These are phyloP conservation scores for Drosophila simulans DNA, from an alignment of 1,140 invertebrate genomes.

Conservation along the genomic window DNA sequence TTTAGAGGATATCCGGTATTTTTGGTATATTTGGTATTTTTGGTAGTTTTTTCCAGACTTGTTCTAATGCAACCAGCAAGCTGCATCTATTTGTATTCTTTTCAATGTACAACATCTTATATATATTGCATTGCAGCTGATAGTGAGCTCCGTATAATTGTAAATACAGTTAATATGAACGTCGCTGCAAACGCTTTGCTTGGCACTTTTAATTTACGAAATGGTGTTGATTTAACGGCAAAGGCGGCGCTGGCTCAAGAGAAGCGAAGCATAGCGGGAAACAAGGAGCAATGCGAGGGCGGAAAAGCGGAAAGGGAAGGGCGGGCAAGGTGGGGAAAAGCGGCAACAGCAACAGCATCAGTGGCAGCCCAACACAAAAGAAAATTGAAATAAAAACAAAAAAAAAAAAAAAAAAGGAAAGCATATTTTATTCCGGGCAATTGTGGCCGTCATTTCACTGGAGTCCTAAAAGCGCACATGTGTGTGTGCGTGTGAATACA, in stretches of 20 bases:
- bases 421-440: constrained; percentile 64
- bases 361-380: constrained; percentile 59
- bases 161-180: constrained; percentile 82
- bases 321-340: background rate
- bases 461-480: constrained; percentile 13
- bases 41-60: background rate
- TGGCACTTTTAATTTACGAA: constrained; percentile 83
- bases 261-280: constrained; percentile 3
- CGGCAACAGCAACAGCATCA: constrained; percentile 14
- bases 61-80: too few relatives aligned
- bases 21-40: background rate
- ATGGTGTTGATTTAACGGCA: constrained; percentile 83
- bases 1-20: background rate
- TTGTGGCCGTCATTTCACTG: constrained; percentile 59
- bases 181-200: constrained; percentile 43
- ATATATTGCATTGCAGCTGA: constrained; percentile 11
- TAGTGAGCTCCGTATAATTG: constrained; percentile 69
- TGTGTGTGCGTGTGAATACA: constrained; percentile 3
- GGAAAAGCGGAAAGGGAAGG: background rate
- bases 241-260: constrained; percentile 28
- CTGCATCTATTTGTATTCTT: too few relatives aligned
- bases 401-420: constrained; percentile 23
- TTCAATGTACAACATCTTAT: background rate
- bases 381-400: constrained; percentile 62
- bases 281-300: constrained; percentile 14